These are phyloP conservation scores for Scopus umbretta DNA, from an alignment of 2,113 vertebrate genomes.

Conservation along the genomic window DNA sequence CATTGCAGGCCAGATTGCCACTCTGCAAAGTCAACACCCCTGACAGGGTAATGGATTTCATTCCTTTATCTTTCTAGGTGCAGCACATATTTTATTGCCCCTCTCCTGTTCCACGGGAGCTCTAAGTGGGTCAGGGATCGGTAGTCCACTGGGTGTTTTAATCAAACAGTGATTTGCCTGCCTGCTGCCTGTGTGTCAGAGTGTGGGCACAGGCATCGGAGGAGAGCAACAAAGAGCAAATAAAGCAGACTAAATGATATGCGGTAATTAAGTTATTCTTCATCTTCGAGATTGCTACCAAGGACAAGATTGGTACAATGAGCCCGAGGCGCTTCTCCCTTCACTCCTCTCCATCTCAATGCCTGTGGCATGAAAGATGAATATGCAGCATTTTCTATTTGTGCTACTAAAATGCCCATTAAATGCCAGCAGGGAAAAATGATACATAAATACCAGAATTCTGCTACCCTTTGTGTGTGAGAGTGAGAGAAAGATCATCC, in stretches of 20 bases:
- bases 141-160: not conserved
- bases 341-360: slow-evolving; percentile 22
- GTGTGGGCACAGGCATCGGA: not conserved
- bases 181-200: not conserved
- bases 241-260: not conserved
- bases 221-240: not conserved
- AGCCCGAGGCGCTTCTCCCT: slow-evolving; percentile 2
- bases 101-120: not conserved
- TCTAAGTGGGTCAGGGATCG: not conserved
- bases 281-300: not conserved
- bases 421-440: slow-evolving; percentile 23
- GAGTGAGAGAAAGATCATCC: not conserved
- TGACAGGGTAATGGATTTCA: not conserved
- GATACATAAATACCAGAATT: not conserved
- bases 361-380: slow-evolving; percentile 31
- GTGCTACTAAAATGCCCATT: slow-evolving; percentile 47
- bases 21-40: not conserved
- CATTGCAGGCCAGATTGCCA: not conserved
- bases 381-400: slow-evolving; percentile 41
- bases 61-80: not conserved
- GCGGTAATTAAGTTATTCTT: slow-evolving; percentile 52
- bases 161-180: not conserved
- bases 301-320: slow-evolving; percentile 28
- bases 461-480: not conserved
- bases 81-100: not conserved